A percentile compares a stretch with the other conserved stretches of the same genome.
phyloP scores from a whole-genome alignment of 2,797 vertebrate species.

The Ctenopoma multispine region DNA sequence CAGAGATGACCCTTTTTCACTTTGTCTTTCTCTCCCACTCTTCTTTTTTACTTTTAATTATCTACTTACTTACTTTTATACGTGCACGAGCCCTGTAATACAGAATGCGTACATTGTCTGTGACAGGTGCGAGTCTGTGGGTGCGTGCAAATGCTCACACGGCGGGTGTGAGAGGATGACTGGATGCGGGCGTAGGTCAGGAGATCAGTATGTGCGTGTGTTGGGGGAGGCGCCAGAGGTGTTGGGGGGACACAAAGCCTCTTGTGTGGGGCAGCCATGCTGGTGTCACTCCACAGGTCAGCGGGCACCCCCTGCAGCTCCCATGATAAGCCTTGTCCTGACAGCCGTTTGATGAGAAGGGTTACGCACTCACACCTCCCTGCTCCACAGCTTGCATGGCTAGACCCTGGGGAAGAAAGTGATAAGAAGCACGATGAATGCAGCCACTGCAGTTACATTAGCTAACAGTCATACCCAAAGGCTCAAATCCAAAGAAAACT shows the following conservation, averaged over 20 bases:
- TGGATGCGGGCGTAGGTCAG: conserved; percentile 45
- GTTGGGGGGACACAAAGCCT: conserved; percentile 57
- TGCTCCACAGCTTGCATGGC: conserved; percentile 55
- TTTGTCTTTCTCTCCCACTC: conserved; percentile 25
- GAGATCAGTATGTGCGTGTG: conserved; percentile 44
- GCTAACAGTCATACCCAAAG: conserved; percentile 55
- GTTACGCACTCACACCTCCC: conserved; percentile 67
- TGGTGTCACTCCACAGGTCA: conserved; percentile 86
- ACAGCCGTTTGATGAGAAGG: conserved; percentile 79
- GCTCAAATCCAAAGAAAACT: conserved; percentile 41
- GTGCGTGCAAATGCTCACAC: too few species aligned
- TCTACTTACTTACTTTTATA: conserved; percentile 29
- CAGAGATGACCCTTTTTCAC: conserved; percentile 9
- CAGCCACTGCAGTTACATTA: conserved; percentile 80
- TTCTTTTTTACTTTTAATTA: conserved; percentile 18
- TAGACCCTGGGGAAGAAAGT: conserved; percentile 72
- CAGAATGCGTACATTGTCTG: conserved; percentile 28
- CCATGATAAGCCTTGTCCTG: conserved; percentile 88
- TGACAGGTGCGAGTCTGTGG: conserved; percentile 31
- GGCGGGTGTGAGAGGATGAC: conserved; percentile 32
- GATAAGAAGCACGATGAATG: conserved; percentile 89
- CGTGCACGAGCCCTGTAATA: conserved; percentile 23
- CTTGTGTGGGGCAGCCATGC: conserved; percentile 46
- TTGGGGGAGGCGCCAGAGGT: conserved; percentile 11
- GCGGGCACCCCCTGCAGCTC: conserved; percentile 78